phyloP scores from a whole-genome alignment of 2,888 invertebrate species.

The Hecatera dysodea region DNA sequence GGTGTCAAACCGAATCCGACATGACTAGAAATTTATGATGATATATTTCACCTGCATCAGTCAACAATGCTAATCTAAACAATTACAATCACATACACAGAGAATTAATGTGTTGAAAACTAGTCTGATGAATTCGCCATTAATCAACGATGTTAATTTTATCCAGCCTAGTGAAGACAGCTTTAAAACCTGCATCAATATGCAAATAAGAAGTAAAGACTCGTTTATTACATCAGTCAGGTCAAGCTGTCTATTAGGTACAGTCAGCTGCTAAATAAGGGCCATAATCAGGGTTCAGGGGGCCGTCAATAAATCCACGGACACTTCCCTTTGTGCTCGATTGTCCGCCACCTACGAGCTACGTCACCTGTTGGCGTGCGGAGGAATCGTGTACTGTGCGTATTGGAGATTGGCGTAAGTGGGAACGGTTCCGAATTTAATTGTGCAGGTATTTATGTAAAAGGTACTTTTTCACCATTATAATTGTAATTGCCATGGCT shows the following conservation, averaged over 20 bases:
- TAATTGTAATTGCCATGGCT: too few relatives aligned
- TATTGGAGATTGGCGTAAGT: conserved; percentile 22
- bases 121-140: conserved; percentile 23
- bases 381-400: conserved; percentile 18
- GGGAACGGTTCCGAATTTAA: neutral
- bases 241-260: conserved; percentile 53
- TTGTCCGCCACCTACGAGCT: conserved; percentile 64
- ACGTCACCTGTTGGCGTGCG: conserved; percentile 52
- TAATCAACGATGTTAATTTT: conserved; percentile 23
- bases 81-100: conserved; percentile 18
- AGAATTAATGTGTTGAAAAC: conserved; percentile 17
- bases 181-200: conserved; percentile 25
- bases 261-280: conserved; percentile 57
- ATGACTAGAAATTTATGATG: neutral
- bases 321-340: conserved; percentile 64
- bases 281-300: conserved; percentile 64
- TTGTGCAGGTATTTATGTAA: too few relatives aligned
- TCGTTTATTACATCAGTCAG: conserved; percentile 36
- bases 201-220: conserved; percentile 34
- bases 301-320: conserved; percentile 62
- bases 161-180: neutral
- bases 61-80: conserved; percentile 7
- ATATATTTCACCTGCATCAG: neutral
- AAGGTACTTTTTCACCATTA: too few relatives aligned
- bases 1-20: neutral